Percentiles rank a stretch among this genome's conserved stretches.
phyloP scores from a whole-genome alignment of 1,140 invertebrate genomes.

The Bombyx mandarina region DNA sequence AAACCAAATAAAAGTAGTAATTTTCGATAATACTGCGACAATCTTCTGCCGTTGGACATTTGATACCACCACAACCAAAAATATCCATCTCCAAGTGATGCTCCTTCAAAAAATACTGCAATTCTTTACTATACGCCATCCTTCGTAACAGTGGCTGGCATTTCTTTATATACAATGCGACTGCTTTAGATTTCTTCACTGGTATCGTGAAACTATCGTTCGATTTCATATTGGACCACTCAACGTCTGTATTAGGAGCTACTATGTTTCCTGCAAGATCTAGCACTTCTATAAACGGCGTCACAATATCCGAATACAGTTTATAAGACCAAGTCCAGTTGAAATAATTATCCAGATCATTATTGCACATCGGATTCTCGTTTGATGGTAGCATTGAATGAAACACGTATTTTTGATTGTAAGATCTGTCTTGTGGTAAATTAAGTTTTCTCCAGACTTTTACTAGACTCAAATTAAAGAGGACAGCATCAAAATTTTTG shows the following conservation, averaged over 20 bases:
- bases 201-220: not conserved
- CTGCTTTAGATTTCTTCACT: conserved; percentile 57
- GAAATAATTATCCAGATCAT: conserved; percentile 57
- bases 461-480: conserved; percentile 35
- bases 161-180: conserved; percentile 75
- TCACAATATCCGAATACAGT: conserved; percentile 67
- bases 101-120: conserved; percentile 69
- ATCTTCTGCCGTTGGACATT: conserved; percentile 47
- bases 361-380: conserved; percentile 35
- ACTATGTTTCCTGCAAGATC: conserved; percentile 40
- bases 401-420: conserved; percentile 66
- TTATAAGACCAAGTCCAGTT: conserved; percentile 77
- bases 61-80: conserved; percentile 75
- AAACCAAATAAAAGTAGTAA: conserved; percentile 80
- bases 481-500: conserved; percentile 44
- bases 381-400: conserved; percentile 55
- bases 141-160: conserved; percentile 69
- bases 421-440: conserved; percentile 39
- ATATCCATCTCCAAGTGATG: conserved; percentile 72
- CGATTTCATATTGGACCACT: conserved; percentile 23
- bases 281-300: conserved; percentile 63
- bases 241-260: conserved; percentile 33
- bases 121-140: conserved; percentile 69
- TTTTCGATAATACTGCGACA: conserved; percentile 53
- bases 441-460: conserved; percentile 19